Conservation (phyloP, 2,888 invertebrate species). For the Mongoloraphidia duomilia region DNA sequence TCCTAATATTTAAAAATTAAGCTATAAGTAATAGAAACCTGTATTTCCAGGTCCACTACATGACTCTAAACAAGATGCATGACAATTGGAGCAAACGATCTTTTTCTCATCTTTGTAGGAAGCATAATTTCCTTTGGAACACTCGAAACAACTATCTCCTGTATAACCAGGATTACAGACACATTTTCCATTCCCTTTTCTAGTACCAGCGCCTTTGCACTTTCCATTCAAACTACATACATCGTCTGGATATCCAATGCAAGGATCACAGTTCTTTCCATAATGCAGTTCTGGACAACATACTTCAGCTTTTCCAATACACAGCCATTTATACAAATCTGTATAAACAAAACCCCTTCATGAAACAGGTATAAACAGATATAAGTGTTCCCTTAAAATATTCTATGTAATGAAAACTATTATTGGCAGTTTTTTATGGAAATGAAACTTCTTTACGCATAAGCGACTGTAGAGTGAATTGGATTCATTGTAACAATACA, state of each 20-base stretch:
- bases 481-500: too few relatives aligned
- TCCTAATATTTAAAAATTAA: neutral
- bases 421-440: too few relatives aligned
- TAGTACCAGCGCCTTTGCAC: constrained; percentile 76
- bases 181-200: constrained; percentile 87
- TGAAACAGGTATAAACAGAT: too few relatives aligned
- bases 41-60: constrained; percentile 61
- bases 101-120: constrained; percentile 61
- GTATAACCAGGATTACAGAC: constrained; percentile 69
- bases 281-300: constrained; percentile 80
- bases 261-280: constrained; percentile 68
- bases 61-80: constrained; percentile 58
- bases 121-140: constrained; percentile 56
- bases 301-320: constrained; percentile 56
- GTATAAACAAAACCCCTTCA: neutral
- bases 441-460: too few relatives aligned
- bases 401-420: too few relatives aligned
- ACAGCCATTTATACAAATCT: constrained; percentile 59
- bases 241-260: constrained; percentile 55
- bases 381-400: too few relatives aligned
- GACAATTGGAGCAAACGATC: constrained; percentile 63
- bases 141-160: constrained; percentile 65
- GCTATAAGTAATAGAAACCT: neutral
- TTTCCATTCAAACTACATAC: constrained; percentile 70
- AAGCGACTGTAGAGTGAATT: too few relatives aligned